Evolutionary conservation across 2,888 invertebrate species (phyloP), one percentile per base, ranked within the genome.

Genomic region (Dolichopus griseipennis): DNA sequence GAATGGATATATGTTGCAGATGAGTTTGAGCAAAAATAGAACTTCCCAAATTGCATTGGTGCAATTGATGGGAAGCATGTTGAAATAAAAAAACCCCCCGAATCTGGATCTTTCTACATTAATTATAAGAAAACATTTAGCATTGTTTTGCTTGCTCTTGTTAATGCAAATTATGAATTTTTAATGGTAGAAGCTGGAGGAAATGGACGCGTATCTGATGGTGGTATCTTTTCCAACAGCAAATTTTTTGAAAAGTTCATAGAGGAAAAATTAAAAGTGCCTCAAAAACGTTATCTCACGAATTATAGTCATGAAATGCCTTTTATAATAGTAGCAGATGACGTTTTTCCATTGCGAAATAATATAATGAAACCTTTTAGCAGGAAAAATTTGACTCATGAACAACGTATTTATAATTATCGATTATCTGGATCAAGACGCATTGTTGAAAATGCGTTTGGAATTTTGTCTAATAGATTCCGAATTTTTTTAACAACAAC

Each of bases 31-130:
- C n/a, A n/a, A n/a, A n/a, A n/a, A n/a, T n/a, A n/a, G n/a, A n/a
- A n/a, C n/a, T n/a, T n/a, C n/a, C n/a, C n/a, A n/a, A n/a, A n/a
- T n/a, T n/a, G n/a, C n/a, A n/a, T n/a, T n/a, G n/a, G n/a, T n/a
- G n/a, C n/a, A n/a, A n/a, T n/a, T n/a, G n/a, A n/a, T 43, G 68
- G 71, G 62, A 72, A 72, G 67, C 71, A 72, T 65, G 64, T 71
- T 37, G 66, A 66, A 41, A 70, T 70, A 65, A 66, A 63, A 61
- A 70, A 67, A 64, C 72, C 72, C 52, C 66, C 67, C 52, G 64
- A 68, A 66, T 61, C 69, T n/a, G 69, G 69, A 21, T 67, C 65
- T 61, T 66, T 43, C 68, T 72, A 70, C 67, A 70, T 69, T 20
- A 72, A 70, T 65, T 71, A 71, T 62, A 71, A 71, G 65, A 70